Evolutionary conservation across 2,113 vertebrate species (phyloP), one percentile per base, ranked within the genome.

Genomic region (Microcebus ravelobensis): DNA sequence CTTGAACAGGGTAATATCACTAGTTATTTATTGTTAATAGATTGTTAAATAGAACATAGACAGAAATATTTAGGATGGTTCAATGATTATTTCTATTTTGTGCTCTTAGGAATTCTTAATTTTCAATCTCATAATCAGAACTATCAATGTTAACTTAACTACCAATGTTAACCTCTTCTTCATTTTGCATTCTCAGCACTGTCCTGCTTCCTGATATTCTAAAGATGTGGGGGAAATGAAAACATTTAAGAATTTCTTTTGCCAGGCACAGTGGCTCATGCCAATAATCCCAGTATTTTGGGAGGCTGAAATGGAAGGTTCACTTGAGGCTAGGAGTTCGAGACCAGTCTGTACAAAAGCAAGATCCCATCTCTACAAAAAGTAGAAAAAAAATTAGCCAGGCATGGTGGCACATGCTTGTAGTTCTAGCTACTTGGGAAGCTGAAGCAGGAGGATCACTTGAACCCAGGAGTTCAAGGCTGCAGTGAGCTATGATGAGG

Each of bases 51-150:
- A 67, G 81, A 90, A 67, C 34, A 87, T 0, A 59, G 31, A 55
- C 25, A 45, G 18, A 17, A 39, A 90, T 15, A 85, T 70, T 96
- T 20, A 57, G 55, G 55, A 59, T 57, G 27, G 45, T 74, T 86
- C 63, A 63, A 27, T 70, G 73, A 71, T 71, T 71, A 45, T 65
- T 82, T 82, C 36, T 77, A 18, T 90, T 86, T 25, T 81, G 36
- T 94, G 25, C 15, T 59, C 63, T 48, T 34, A 45, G 18, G 17
- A 96, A 74, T 23, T 23, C 36, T 90, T 76, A 84, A 79, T 71
- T 96, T 85, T 71, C 45, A 90, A 14, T 71, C n/a, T 73, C 45
- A 31, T 63, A 71, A 42, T 91, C 63, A 91, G 61, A 90, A 90
- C 36, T 93, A 77, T 23, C 70, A 77, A 61, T 42, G 52, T 70